These are phyloP conservation scores for Chironomus tepperi DNA, from an alignment of 1,140 invertebrate genomes.

Conservation along the genomic window DNA sequence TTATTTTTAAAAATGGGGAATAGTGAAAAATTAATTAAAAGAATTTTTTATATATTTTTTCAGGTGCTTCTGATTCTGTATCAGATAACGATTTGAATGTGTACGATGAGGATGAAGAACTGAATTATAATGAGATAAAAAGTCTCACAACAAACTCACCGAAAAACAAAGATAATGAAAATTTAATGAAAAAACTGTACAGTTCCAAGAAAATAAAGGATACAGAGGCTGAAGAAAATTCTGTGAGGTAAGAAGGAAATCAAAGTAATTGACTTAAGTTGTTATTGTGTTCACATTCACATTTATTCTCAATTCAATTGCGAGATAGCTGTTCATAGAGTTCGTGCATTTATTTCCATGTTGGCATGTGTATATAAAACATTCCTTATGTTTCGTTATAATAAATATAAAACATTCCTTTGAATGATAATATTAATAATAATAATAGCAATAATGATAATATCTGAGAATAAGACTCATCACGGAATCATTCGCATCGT, in stretches of 20 bases:
- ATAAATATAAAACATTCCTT: too few species aligned
- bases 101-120: neutral
- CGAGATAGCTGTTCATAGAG: too few species aligned
- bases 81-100: slow-evolving; percentile 8
- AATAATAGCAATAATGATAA: too few species aligned
- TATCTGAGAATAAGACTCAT: too few species aligned
- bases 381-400: too few species aligned
- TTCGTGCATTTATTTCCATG: too few species aligned
- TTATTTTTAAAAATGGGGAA: too few species aligned
- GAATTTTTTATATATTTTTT: neutral
- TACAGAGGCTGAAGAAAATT: neutral
- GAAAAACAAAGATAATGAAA: neutral
- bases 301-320: too few species aligned
- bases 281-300: neutral
- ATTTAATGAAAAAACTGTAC: neutral
- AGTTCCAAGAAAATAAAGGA: neutral
- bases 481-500: too few species aligned
- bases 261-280: neutral
- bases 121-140: neutral
- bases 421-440: too few species aligned
- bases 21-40: neutral
- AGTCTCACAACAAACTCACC: neutral
- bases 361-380: too few species aligned
- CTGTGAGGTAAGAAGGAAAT: neutral
- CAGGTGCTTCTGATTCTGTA: neutral